Base-by-base conservation (phyloP, 2,797 vertebrate genomes). In the Takifugu ocellatus region DNA sequence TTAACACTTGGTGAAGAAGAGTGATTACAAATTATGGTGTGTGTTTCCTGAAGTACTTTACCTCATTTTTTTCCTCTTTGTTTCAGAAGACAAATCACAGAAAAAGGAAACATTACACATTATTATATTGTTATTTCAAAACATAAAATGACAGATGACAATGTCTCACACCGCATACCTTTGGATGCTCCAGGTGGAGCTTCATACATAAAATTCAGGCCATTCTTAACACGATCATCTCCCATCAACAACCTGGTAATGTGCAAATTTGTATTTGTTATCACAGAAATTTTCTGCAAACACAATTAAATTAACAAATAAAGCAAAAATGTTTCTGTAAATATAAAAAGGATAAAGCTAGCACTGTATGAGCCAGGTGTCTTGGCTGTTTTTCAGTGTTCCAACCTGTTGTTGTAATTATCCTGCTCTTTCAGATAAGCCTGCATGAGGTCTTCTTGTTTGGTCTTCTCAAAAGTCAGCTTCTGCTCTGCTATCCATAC, bases 401-500 rank as follows among this genome's bases (percentile, higher is more conserved):
- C 60, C 46, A 7, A 97, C 97, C 97, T 95, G 81, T 99, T 99
- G 87, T 99, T 95, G 83, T 99, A 99, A 0, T 90, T 94, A 7
- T 99, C 97, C 85, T 99, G 97, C 69, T 99, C 97, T 84, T 99
- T 99, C 72, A 98, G 70, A 58, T 99, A 99, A 0, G 97, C 95
- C 70, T 96, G 93, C 96, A 99, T 96, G 61, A 98, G 88, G 27
- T 99, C 97, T 81, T 99, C 97, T 79, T 99, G 97, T 82, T 97
- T 98, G 82, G 89, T 96, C 88, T 97, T 98, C 33, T 99, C 96
- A 68, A 95, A 99, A 0, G 92, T 95, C 70, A 99, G 91, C 82
- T 99, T 99, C 87, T 99, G 97, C 77, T 99, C 97, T 16, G 96
- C 96, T 74, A 99, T 99, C 97, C 97, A 99, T 93, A 98, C 96